phyloP scores from a whole-genome alignment of 2,797 vertebrate genomes.

The Columba guinea region DNA sequence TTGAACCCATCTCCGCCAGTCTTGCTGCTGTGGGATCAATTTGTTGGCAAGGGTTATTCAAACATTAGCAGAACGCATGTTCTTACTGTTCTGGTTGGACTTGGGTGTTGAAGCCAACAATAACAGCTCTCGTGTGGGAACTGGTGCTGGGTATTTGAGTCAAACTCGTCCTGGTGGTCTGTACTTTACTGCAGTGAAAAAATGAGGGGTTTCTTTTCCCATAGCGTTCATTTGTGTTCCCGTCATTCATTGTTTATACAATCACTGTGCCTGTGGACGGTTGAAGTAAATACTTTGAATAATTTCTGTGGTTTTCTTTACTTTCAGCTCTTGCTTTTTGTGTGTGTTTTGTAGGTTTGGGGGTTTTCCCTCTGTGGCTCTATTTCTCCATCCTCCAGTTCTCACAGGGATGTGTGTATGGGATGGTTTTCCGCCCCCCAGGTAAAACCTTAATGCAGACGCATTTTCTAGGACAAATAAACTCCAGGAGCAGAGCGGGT shows the following conservation, averaged over 20 bases:
- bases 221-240: conserved; percentile 62
- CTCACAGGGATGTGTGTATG: background rate
- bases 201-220: conserved; percentile 62
- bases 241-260: conserved; percentile 28
- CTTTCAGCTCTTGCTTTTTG: conserved; percentile 17
- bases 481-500: background rate
- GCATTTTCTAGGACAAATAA: background rate
- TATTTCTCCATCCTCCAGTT: background rate
- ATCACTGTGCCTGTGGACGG: background rate
- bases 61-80: conserved; percentile 74
- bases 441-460: background rate
- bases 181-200: conserved; percentile 66
- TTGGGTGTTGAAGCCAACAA: conserved; percentile 74
- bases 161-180: conserved; percentile 71
- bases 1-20: conserved; percentile 44
- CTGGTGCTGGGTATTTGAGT: conserved; percentile 60
- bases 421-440: accelerated
- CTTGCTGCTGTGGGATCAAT: conserved; percentile 70
- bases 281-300: background rate
- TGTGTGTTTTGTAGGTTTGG: background rate
- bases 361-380: background rate
- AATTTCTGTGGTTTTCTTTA: conserved; percentile 16
- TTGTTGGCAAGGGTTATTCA: conserved; percentile 77
- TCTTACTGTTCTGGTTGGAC: conserved; percentile 63
- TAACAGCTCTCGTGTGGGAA: conserved; percentile 77